Conservation (phyloP, 2,113 vertebrate species). For the Thymallus thymallus region DNA sequence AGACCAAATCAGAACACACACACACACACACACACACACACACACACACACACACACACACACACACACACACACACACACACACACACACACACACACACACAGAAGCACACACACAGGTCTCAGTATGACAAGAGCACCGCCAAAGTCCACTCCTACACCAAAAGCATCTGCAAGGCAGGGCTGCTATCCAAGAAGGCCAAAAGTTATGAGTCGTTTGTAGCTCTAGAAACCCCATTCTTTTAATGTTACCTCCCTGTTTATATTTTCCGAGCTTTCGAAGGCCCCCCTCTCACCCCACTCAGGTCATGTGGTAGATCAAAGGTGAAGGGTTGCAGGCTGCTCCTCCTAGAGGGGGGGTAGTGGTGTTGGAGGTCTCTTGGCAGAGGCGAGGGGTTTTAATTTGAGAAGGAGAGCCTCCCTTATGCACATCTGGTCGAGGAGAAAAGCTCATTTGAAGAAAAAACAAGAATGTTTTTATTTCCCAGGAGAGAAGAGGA, state of each 20-base stretch:
- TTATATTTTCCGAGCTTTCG: slow-evolving; percentile 40
- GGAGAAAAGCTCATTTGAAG: slow-evolving; percentile 65
- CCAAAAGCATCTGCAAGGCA: not conserved
- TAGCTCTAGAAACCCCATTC: slow-evolving; percentile 13
- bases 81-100: too few species aligned
- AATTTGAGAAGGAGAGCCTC: slow-evolving; percentile 41
- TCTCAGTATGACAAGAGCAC: not conserved
- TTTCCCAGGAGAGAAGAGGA: slow-evolving; percentile 70
- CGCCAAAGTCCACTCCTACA: not conserved
- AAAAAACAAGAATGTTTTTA: slow-evolving; percentile 76
- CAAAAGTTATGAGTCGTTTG: not conserved
- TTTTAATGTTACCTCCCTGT: slow-evolving; percentile 44
- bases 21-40: not conserved
- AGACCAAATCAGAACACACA: slow-evolving; percentile 29
- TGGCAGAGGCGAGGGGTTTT: slow-evolving; percentile 41
- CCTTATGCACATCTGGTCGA: slow-evolving; percentile 65
- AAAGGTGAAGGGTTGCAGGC: slow-evolving; percentile 56
- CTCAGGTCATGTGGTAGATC: slow-evolving; percentile 40
- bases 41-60: too few species aligned
- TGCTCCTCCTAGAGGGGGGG: slow-evolving; percentile 51
- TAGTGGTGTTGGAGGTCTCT: slow-evolving; percentile 52
- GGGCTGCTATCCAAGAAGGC: slow-evolving; percentile 26
- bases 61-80: too few species aligned
- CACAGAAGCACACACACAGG: too few species aligned
- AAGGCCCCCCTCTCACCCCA: not conserved